Evolutionary conservation across 2,797 vertebrate species (phyloP), one percentile per base, ranked within the genome.

Genomic region (Alosa sapidissima): DNA sequence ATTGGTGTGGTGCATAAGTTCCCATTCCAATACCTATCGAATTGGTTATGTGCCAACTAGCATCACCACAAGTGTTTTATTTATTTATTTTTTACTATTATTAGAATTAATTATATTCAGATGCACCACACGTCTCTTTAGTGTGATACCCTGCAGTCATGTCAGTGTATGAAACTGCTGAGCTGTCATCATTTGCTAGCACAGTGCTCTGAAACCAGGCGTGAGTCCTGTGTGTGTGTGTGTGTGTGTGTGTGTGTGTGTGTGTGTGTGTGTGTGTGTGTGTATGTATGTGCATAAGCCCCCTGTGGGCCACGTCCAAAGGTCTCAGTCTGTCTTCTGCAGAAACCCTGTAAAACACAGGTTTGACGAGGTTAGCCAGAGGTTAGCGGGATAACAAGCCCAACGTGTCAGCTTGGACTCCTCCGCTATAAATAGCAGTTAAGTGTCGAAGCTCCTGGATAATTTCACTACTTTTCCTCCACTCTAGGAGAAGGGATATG

Each of bases 371-470:
- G 48, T 84, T 51, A 84, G 24, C 28, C 45, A 54, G 13, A 58
- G 83, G 81, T 49, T 14, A 49, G 45, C 19, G 48, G 48, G 11
- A 52, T 58, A 78, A 84, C 51, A 60, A 10, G 52, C 16, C 84
- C 41, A 33, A 19, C 48, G 36, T 81, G 41, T 58, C 72, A 75
- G 24, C 52, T 48, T 28, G 54, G 33, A 36, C 47, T 45, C 10
- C 68, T 85, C 72, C 49, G 16, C 58, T 47, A 68, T 86, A 84
- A 78, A 83, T 52, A 60, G 82, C 84, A 72, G 75, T 6, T 28
- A 85, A 75, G 28, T 62, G 58, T 75, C 16, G 11, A 82, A 54
- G 49, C 58, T 84, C 45, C 52, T 11, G 9, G 81, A 33, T 83
- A 60, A 82, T 85, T 55, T 54, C 24, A 52, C 33, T 62, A 81